Conservation (phyloP, 2,113 vertebrate species). For the Petroica traversi region DNA sequence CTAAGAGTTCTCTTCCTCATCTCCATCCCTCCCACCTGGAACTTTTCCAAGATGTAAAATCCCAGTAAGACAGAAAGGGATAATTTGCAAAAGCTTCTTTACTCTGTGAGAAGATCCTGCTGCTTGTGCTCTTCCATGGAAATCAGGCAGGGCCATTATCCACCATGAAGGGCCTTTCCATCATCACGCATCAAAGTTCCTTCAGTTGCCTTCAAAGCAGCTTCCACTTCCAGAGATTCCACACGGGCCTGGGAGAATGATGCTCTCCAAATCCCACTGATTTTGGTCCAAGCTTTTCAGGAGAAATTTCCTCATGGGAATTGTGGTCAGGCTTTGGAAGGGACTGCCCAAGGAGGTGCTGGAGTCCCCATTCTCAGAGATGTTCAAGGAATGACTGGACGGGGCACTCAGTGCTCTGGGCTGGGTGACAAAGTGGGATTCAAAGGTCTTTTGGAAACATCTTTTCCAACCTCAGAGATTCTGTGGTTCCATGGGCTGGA, state of each 20-base stretch:
- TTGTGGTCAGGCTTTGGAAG: background rate
- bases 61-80: background rate
- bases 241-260: background rate
- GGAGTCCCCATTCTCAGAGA: background rate
- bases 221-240: background rate
- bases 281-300: background rate
- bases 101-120: background rate
- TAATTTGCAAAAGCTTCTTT: background rate
- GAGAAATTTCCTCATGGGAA: background rate
- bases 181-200: background rate
- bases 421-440: background rate
- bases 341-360: background rate
- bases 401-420: background rate
- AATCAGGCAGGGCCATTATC: background rate
- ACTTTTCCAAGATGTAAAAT: background rate
- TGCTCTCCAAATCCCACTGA: fast-evolving
- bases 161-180: background rate
- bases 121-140: fast-evolving
- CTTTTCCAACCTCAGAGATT: background rate
- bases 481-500: background rate
- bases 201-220: background rate
- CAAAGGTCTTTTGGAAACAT: background rate
- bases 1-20: background rate
- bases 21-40: background rate
- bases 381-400: background rate